Conservation (phyloP, 2,888 invertebrate genomes). For the Amblyjoppa fuscipennis region DNA sequence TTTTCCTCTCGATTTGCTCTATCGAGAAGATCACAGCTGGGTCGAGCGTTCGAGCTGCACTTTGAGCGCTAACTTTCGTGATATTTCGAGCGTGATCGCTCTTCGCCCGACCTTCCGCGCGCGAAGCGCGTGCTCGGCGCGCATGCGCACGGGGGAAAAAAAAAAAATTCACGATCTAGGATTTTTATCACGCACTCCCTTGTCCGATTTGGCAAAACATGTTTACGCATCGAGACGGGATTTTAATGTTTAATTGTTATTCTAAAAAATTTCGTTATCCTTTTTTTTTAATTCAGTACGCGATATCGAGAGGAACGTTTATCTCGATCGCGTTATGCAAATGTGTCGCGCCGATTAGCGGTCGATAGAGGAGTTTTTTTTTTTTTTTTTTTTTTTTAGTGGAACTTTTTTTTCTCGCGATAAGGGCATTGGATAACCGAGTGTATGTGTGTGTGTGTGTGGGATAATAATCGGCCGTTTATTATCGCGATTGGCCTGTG, state of each 20-base stretch:
- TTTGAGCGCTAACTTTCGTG: slow-evolving; percentile 3
- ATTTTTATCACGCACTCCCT: too few species aligned
- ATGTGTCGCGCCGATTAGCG: background rate
- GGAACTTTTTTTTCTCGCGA: background rate
- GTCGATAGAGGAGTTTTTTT: background rate
- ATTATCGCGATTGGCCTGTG: too few species aligned
- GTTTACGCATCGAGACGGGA: too few species aligned
- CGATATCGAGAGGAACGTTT: background rate
- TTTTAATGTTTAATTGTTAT: too few species aligned
- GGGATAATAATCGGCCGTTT: too few species aligned
- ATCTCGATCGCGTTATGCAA: background rate
- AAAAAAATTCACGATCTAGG: background rate
- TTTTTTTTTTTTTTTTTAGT: background rate
- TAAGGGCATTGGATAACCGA: background rate
- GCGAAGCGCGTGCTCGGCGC: too few species aligned
- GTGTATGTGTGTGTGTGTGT: too few species aligned
- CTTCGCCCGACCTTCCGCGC: background rate
- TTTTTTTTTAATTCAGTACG: too few species aligned
- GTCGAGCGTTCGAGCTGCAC: background rate
- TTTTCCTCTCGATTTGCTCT: slow-evolving; percentile 26
- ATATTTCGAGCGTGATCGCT: slow-evolving; percentile 20
- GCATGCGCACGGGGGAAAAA: background rate
- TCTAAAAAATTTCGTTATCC: too few species aligned
- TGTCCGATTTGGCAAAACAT: too few species aligned
- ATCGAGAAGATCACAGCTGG: slow-evolving; percentile 4